Evolutionary conservation across 2,797 vertebrate species (phyloP), one percentile per base, ranked within the genome.

Genomic region (Discoglossus pictus): DNA sequence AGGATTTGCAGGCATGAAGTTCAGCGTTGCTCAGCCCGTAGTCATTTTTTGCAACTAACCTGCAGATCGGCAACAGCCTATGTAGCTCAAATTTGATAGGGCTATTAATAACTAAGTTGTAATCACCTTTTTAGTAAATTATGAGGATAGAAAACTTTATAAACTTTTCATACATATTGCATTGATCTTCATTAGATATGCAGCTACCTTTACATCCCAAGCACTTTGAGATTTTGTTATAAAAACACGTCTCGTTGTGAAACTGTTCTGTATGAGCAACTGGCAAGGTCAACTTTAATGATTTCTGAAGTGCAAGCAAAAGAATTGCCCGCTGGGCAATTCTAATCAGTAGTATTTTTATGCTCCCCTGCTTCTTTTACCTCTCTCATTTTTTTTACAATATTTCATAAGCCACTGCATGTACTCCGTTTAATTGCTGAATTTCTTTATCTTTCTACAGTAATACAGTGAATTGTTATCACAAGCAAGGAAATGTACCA

Each of bases 231-330:
- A 52, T 58, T 52, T 52, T 60, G 13, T 34, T 47, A n/a, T n/a
- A 27, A 40, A 48, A 21, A 23, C 25, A 15, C 21, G 36, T 25
- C 54, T 47, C 53, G 40, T 66, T 40, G 52, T 38, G 21, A 47
- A n/a, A 2, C 18, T 56, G 24, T 35, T 58, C 53, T 21, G 8
- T 21, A 21, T 21, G 3, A 21, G 44, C 13, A 42, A 21, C 16
- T 25, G 39, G 23, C 54, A 67, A 51, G 65, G 54, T 59, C 65
- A 39, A 11, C 44, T 27, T n/a, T 59, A 67, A 67, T 67, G 54
- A 51, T 60, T 60, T 67, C 11, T 21, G 20, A 27, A 39, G 52
- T 31, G 17, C 1, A 15, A 52, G 25, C 39, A 44, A 27, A 11
- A 44, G 36, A 46, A 61, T 36, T 52, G 47, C 47, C 46, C 53